phyloP scores from a whole-genome alignment of 1,140 invertebrate species.

The Harlomillsia oculata region DNA sequence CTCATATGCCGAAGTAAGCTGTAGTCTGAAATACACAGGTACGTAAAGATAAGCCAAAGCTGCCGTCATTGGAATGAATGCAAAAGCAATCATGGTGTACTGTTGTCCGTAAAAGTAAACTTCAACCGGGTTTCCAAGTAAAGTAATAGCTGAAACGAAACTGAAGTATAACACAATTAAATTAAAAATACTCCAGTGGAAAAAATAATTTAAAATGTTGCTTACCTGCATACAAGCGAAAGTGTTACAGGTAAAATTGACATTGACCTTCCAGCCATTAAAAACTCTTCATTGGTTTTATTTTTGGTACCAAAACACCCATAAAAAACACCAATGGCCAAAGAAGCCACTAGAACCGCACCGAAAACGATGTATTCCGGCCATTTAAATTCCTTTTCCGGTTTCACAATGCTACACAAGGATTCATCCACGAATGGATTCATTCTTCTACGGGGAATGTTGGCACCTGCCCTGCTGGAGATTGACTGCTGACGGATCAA shows the following conservation, averaged over 20 bases:
- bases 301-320: constrained; percentile 15
- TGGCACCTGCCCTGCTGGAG: no score
- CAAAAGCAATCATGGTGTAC: constrained; percentile 54
- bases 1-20: constrained; percentile 72
- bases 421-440: no score
- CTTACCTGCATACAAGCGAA: constrained; percentile 11
- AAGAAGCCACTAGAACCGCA: constrained; percentile 51
- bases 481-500: no score
- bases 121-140: constrained; percentile 35
- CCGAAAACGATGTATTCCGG: constrained; percentile 52
- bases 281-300: constrained; percentile 21
- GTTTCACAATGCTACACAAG: no score
- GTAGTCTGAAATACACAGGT: constrained; percentile 69
- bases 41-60: constrained; percentile 59
- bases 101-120: constrained; percentile 64
- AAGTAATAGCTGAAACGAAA: constrained; percentile 19
- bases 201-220: neutral
- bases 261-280: constrained; percentile 11
- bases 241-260: constrained; percentile 9
- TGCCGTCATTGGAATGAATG: constrained; percentile 53
- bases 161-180: no score
- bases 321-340: constrained; percentile 45
- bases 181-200: constrained; percentile 45
- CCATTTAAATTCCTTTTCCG: constrained; percentile 39
- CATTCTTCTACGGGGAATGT: no score